Conservation (phyloP, 2,888 invertebrate species). For the Empis livida region DNA sequence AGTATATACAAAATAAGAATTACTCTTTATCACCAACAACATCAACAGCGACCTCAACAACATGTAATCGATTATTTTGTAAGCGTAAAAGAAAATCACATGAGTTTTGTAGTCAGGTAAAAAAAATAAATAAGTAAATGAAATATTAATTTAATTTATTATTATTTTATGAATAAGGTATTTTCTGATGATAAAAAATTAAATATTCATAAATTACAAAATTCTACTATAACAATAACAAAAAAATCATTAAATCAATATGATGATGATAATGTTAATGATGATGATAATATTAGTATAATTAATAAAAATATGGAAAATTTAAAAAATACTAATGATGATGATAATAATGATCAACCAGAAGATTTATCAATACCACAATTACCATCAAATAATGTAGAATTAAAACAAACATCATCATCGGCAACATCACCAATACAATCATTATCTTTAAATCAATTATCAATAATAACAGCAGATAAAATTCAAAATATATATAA, state of each 20-base stretch:
- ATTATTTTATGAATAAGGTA: too few relatives aligned
- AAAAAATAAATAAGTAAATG: neutral
- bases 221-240: too few relatives aligned
- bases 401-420: neutral
- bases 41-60: conserved; percentile 17
- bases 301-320: too few relatives aligned
- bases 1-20: too few relatives aligned
- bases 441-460: too few relatives aligned
- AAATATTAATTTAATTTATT: too few relatives aligned
- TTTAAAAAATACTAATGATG: too few relatives aligned
- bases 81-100: conserved; percentile 66
- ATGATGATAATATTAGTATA: neutral
- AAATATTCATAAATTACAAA: conserved; percentile 14
- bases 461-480: neutral
- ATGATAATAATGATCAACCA: conserved; percentile 7
- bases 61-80: conserved; percentile 63
- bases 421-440: neutral
- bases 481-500: neutral
- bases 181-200: too few relatives aligned
- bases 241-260: too few relatives aligned
- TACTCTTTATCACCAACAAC: conserved; percentile 7
- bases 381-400: too few relatives aligned
- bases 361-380: conserved; percentile 9
- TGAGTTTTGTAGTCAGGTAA: conserved; percentile 59
- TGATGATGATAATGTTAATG: too few relatives aligned